Base-by-base conservation (phyloP, 1,140 invertebrate genomes). In the Drosophila obscura region DNA sequence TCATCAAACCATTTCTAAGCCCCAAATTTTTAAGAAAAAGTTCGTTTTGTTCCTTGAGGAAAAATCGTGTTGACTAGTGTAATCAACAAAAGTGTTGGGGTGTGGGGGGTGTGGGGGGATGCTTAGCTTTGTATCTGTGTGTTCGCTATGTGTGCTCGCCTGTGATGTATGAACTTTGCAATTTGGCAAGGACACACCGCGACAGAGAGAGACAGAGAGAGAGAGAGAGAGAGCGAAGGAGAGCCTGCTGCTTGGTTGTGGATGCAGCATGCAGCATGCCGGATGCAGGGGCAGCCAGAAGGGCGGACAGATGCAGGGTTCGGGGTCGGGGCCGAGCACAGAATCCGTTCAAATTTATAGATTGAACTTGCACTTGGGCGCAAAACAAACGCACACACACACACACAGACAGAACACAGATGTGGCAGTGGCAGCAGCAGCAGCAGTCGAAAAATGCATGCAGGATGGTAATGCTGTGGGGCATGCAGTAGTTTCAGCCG, bases 301-400 rank as follows among this genome's bases (percentile, higher is more conserved):
- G 39, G 24, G 11, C 19, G 5, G 13, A 3, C 45, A 49, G 52
- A 6, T 24, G 44, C 26, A 19, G 58, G 43, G 45, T 31, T 49
- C 59, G 83, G 81, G 81, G 77, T 81, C 68, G 81, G 81, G 82
- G 81, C 67, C 77, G 78, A 50, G 74, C 46, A 72, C 82, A 88
- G 82, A 78, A 87, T 88, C 79, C 83, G 69, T 79, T 72, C 56
- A 87, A 88, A 83, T 82, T 88, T 77, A 88, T 79, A 88, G 83
- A 87, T 87, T 87, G 82, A 87, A 87, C 82, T 87, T 87, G 82
- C 82, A 87, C 82, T 87, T 87, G 82, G 82, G 69, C 81, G 72
- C 78, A 68, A 67, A 84, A 84, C 63, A 77, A 72, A 67, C 56
- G 16, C 49, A 59, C 61, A 65, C 45, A 69, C 39, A 39, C 28